These are phyloP conservation scores for Riparia riparia DNA, from an alignment of 2,113 vertebrate species.

Conservation along the genomic window DNA sequence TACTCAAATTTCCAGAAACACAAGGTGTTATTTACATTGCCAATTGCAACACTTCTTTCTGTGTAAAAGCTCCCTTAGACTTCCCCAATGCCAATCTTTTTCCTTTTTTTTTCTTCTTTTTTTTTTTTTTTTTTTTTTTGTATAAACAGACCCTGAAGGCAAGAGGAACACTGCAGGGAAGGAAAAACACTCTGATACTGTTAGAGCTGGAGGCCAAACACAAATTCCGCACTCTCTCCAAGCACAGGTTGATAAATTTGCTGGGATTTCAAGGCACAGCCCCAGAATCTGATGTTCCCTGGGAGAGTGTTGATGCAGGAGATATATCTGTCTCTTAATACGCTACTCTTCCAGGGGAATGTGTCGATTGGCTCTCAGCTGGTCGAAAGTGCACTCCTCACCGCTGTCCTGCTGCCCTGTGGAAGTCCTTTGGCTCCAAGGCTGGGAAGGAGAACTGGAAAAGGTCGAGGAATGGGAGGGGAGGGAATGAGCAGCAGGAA, in stretches of 20 bases:
- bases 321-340: neutral
- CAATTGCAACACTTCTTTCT: slow-evolving; percentile 28
- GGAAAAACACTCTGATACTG: neutral
- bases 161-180: neutral
- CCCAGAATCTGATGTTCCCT: neutral
- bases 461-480: accelerated
- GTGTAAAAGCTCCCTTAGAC: slow-evolving; percentile 34
- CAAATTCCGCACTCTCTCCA: neutral
- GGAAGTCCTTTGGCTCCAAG: neutral
- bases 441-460: neutral
- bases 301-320: neutral
- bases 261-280: neutral
- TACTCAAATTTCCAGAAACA: slow-evolving; percentile 47
- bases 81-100: neutral
- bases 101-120: too few species aligned
- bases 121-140: neutral
- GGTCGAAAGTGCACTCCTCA: neutral
- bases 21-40: neutral
- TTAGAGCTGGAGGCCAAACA: neutral
- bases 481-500: neutral
- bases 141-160: neutral
- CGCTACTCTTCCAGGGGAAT: accelerated
- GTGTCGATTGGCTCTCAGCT: neutral
- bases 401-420: neutral
- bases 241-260: neutral